Base-by-base conservation (phyloP, 2,888 invertebrate genomes). In the Corbicula japonica region DNA sequence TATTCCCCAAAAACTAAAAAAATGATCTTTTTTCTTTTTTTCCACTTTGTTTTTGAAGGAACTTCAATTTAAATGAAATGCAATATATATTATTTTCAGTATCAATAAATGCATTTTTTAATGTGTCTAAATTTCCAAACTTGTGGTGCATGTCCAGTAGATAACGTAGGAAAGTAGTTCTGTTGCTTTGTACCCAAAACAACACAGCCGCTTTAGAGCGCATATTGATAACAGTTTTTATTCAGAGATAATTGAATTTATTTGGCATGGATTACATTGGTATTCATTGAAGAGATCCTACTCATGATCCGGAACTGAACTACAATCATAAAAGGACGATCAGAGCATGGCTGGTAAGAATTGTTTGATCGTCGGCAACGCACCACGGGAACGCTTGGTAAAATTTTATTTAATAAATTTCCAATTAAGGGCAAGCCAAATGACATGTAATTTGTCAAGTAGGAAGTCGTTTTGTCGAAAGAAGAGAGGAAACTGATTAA, bases 371-470 rank as follows among this genome's bases (percentile, higher is more conserved):
- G 38, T 44, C 41, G 48, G 50, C 48, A 80, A 71, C 75, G 80
- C 72, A 72, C 71, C 65, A 38, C 35, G 69, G 68, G 76, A n/a
- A 80, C 72, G 70, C 60, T 66, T 62, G 48, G 66, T 72, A 61
- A 80, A 83, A 56, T 85, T 87, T 90, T 88, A 90, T 90, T 89
- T 75, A 89, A 90, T 90, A 89, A 89, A 88, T 84, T 86, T 87
- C 87, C 86, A 89, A 89, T 90, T 89, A 89, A 84, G 83, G 80
- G 78, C 78, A 77, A 83, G 76, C 58, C 83, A 73, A 84, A 80
- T 87, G 89, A 87, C 88, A 87, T 85, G 86, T 87, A 89, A 90
- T 90, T 89, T 87, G 88, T 89, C 89, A 89, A 82, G 76, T 83
- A 80, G 75, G 76, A 84, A 83, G 80, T 72, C 72, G 63, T 72